phyloP scores from a whole-genome alignment of 2,888 invertebrate genomes.

The Troglohyphantes excavatus region DNA sequence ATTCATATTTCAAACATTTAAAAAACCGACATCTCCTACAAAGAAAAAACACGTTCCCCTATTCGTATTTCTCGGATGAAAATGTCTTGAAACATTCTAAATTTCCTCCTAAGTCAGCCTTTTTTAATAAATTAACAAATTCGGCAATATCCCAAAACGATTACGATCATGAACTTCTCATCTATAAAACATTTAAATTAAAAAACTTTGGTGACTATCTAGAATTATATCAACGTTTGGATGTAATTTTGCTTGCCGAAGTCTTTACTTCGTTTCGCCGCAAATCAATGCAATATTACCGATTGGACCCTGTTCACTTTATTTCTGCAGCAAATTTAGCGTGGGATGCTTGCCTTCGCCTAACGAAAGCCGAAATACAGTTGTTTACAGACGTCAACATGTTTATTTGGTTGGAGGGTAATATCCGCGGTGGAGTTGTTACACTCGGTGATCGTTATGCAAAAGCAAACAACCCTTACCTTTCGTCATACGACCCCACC shows the following conservation, averaged over 20 bases:
- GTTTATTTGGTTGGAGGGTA: constrained; percentile 12
- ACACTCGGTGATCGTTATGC: constrained; percentile 3
- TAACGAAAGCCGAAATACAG: constrained; percentile 21
- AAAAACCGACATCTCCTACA: no score
- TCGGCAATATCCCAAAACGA: background rate
- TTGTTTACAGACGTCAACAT: background rate
- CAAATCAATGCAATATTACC: background rate
- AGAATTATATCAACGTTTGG: background rate
- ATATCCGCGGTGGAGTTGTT: constrained; percentile 17
- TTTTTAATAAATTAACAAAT: background rate
- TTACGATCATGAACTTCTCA: constrained; percentile 8
- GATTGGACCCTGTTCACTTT: background rate
- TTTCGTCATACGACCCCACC: background rate
- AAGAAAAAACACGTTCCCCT: no score
- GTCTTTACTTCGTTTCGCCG: background rate
- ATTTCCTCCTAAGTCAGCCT: background rate
- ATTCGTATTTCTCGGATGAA: no score
- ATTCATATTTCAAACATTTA: no score
- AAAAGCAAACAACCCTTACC: constrained; percentile 15
- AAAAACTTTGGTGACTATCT: constrained; percentile 23
- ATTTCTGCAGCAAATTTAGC: constrained; percentile 1
- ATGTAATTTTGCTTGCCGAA: background rate
- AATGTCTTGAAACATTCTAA: no score
- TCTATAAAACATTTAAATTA: background rate
- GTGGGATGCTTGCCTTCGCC: constrained; percentile 14